These are phyloP conservation scores for Urocynchramus pylzowi DNA, from an alignment of 2,113 vertebrate species.

Conservation along the genomic window DNA sequence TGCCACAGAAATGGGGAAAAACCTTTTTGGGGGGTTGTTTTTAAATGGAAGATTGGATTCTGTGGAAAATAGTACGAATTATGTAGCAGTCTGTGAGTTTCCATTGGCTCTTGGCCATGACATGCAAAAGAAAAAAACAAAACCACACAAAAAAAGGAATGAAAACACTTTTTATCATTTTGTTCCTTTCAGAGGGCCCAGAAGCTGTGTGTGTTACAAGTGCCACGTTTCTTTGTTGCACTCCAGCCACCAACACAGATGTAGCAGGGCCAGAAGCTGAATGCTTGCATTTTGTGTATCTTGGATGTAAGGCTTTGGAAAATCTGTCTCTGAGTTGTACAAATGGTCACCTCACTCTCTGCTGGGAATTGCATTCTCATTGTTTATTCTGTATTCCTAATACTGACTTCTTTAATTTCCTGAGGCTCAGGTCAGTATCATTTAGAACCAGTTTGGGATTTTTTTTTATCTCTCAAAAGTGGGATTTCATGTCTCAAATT, in stretches of 20 bases:
- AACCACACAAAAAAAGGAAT: neutral
- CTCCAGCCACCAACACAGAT: constrained; percentile 53
- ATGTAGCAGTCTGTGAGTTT: constrained; percentile 9
- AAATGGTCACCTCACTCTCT: constrained; percentile 33
- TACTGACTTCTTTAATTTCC: constrained; percentile 22
- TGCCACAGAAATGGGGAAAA: neutral
- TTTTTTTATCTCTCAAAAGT: neutral
- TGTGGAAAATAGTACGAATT: neutral
- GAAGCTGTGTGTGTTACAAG: neutral
- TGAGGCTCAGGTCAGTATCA: neutral
- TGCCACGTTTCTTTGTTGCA: constrained; percentile 54
- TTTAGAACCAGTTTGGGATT: neutral
- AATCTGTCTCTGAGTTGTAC: constrained; percentile 28
- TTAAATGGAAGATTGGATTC: neutral
- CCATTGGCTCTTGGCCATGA: constrained; percentile 29
- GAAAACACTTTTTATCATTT: constrained; percentile 41
- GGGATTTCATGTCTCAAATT: neutral
- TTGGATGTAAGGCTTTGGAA: constrained; percentile 42
- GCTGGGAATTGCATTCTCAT: neutral
- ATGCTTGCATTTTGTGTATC: neutral
- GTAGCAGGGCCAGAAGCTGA: neutral
- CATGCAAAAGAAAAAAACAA: neutral
- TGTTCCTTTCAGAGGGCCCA: constrained; percentile 18
- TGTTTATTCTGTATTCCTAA: constrained; percentile 24
- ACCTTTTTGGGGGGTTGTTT: neutral